Conservation (phyloP, 2,113 vertebrate genomes). For the Cariama cristata region DNA sequence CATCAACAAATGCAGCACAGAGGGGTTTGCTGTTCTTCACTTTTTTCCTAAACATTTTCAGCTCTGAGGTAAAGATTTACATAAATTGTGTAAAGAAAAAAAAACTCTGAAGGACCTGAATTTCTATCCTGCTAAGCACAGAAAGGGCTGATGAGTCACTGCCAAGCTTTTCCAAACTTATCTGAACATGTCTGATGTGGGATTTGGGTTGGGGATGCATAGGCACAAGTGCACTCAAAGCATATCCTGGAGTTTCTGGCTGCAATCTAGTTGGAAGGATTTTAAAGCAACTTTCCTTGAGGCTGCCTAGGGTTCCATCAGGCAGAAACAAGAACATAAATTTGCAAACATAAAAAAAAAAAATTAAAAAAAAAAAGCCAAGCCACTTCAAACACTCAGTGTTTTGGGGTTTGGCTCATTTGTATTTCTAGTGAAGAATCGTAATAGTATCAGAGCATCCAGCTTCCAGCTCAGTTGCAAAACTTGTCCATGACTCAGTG, state of each 20-base stretch:
- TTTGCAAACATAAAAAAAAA: neutral
- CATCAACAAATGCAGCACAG: neutral
- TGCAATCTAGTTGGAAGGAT: neutral
- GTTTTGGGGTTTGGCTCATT: neutral
- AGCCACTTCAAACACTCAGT: neutral
- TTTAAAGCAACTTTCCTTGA: neutral
- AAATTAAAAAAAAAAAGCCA: neutral
- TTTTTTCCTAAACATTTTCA: neutral
- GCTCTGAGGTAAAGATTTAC: neutral
- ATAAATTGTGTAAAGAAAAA: neutral
- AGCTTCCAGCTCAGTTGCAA: neutral
- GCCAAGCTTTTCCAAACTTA: neutral
- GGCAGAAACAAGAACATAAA: neutral
- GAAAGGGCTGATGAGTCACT: neutral
- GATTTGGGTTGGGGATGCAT: neutral
- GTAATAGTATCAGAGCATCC: neutral
- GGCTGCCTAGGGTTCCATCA: neutral
- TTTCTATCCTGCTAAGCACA: neutral
- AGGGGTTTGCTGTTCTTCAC: neutral
- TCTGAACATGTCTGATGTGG: neutral
- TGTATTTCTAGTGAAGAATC: neutral
- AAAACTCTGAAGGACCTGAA: neutral
- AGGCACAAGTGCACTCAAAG: neutral
- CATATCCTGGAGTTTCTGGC: neutral
- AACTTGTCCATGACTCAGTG: neutral